These are phyloP conservation scores for Coelopa pilipes DNA, from an alignment of 2,888 invertebrate genomes.

Conservation along the genomic window DNA sequence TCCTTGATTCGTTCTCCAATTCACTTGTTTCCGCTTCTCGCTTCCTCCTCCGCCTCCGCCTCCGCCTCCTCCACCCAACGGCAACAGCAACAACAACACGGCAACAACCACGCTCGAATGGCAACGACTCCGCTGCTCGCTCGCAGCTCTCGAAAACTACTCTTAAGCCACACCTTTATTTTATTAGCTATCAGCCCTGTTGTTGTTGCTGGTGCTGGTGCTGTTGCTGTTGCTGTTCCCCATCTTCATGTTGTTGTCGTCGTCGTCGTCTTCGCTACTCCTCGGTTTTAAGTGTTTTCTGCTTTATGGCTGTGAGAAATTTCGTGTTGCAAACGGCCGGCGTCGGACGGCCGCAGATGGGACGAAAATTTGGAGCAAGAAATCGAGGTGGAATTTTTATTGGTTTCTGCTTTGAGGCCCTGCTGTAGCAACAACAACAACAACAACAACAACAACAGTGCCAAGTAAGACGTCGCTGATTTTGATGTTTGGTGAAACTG, in stretches of 20 bases:
- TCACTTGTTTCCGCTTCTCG: not conserved
- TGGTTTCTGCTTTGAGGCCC: too few species aligned
- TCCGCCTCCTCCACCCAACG: not conserved
- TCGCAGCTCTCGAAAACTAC: not conserved
- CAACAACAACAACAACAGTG: too few species aligned
- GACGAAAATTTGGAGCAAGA: too few species aligned
- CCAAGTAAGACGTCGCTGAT: not conserved
- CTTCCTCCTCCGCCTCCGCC: too few species aligned
- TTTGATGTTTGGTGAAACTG: too few species aligned
- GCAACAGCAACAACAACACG: not conserved
- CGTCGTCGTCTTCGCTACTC: conserved; percentile 44
- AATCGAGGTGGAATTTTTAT: too few species aligned
- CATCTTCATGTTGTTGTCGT: conserved; percentile 33
- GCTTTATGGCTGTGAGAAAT: conserved; percentile 45
- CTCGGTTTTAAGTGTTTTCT: not conserved
- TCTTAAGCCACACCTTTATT: conserved; percentile 32
- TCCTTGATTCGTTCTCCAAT: not conserved
- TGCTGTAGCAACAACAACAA: too few species aligned
- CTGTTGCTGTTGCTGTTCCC: conserved; percentile 33
- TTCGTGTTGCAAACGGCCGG: conserved; percentile 15
- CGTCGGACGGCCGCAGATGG: too few species aligned
- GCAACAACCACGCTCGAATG: not conserved
- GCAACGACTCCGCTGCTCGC: conserved; percentile 20
- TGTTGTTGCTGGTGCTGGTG: conserved; percentile 24
- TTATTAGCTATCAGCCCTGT: conserved; percentile 31